Base-by-base conservation (phyloP, 2,797 vertebrate genomes). In the Gouania willdenowi region DNA sequence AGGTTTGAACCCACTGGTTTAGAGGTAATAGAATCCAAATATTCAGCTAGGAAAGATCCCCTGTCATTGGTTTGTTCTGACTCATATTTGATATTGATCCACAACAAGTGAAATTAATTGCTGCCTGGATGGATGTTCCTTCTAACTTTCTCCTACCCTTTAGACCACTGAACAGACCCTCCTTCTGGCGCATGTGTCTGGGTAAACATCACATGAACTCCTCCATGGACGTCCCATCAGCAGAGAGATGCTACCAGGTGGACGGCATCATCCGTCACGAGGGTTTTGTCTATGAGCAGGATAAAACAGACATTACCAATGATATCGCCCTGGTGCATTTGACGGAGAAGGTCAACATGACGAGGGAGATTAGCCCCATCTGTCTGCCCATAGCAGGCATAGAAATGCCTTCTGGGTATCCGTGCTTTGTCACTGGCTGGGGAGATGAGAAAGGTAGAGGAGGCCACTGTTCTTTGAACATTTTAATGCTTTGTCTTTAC, bases 201-300 rank as follows among this genome's bases (percentile, higher is more conserved):
- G 83, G 83, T 5, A 89, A 88, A 22, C 85, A 88, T 65, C 77
- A 87, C 71, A 84, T 87, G 67, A 86, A 84, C 59, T 73, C 82
- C 13, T 80, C 82, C 36, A 41, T 39, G 56, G 79, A 87, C 1
- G 42, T 81, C 13, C 66, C 79, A 40, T 66, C 84, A 2, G 58
- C 71, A 2, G 69, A 81, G 42, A 29, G 43, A 26, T 91, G 88
- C 45, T 66, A 77, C 25, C 45, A 51, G 20, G 79, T 85, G 26
- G 80, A 84, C 6, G 12, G 41, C 1, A 68, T 89, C 49, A 79
- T 89, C 41, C 62, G 59, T 13, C 88, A 89, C 6, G 17, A 84
- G 35, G 82, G 71, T 5, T 89, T 87, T 1, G 59, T 76, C 16
- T 84, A 82, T 2, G 79, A 86, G 22, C 47, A 80, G 34, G 79